Evolutionary conservation across 2,888 invertebrate genomes (phyloP), one percentile per base, ranked within the genome.

Genomic region (Cepaea hortensis): DNA sequence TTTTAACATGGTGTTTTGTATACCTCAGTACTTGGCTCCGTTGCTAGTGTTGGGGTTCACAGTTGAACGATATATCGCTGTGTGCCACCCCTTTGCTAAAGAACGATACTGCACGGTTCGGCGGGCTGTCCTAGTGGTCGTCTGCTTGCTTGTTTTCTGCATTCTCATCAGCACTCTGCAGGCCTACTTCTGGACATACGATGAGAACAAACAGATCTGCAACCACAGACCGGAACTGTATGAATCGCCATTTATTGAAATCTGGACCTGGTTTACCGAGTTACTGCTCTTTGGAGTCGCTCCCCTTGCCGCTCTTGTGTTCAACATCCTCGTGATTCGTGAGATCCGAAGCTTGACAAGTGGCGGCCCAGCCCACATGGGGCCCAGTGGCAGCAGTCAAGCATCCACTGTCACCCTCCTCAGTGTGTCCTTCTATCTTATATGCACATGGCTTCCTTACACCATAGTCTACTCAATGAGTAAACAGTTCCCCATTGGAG

Each of bases 391-490:
- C 1, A 87, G 90, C 48, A 90, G 91, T 82, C 90, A 91, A 20
- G 94, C 94, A 6, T 94, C 94, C 2, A 94, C 94, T 3, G 90
- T 93, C 23, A 94, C 94, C 46, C 89, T 94, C 3, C 90, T 94
- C 46, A 92, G 93, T 3, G 94, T 94, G 9, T 94, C 94, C 5
- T 94, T 94, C 88, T 94, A 94, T 89, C 91, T 94, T 18, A 94
- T 94, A 61, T 91, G 93, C 85, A 94, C 94, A 15, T 91, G 93
- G 82, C 89, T 94, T 18, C 94, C 94, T 6, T 93, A 93, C 48
- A 93, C 94, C 0, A 89, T 94, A 75, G 93, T 94, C 13, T 94
- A 93, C 88, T 91, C 92, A 13, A 85, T 93, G 68, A 90, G 91
- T 84, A 89, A 88, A 11, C 86, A 91, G 65, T 91, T 93, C 48